phyloP scores from a whole-genome alignment of 53 echinoderm and acorn worm genomes.

The Temnopleurus reevesii region DNA sequence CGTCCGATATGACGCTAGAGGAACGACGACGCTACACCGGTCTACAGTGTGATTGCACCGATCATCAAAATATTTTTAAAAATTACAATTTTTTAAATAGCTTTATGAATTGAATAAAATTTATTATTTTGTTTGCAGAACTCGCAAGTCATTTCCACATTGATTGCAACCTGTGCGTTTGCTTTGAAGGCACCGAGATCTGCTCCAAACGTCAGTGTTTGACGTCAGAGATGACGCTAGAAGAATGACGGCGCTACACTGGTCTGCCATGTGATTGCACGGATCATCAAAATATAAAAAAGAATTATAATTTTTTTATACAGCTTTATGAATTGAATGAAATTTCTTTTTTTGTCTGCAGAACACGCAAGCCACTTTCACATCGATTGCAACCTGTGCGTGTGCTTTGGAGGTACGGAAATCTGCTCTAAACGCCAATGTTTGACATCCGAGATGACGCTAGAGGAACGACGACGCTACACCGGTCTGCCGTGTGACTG shows the following conservation, averaged over 20 bases:
- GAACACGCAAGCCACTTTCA: slow-evolving; percentile 92
- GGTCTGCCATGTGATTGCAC: slow-evolving; percentile 88
- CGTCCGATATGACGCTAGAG: slow-evolving; percentile 58
- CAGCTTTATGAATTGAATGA: too few species aligned
- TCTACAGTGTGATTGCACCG: slow-evolving; percentile 87
- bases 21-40: slow-evolving; percentile 79
- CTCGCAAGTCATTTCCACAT: slow-evolving; percentile 88
- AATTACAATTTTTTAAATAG: too few species aligned
- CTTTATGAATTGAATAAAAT: too few species aligned
- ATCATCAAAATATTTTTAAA: too few species aligned
- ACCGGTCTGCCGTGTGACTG: slow-evolving; percentile 89
- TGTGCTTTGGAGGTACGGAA: slow-evolving; percentile 84
- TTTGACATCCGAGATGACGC: slow-evolving; percentile 57
- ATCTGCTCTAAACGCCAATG: slow-evolving; percentile 94
- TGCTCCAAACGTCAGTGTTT: slow-evolving; percentile 92
- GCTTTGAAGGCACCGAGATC: slow-evolving; percentile 81
- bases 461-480: slow-evolving; percentile 75
- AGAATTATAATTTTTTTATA: too few species aligned
- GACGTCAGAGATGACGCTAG: slow-evolving; percentile 53
- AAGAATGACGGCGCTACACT: slow-evolving; percentile 79
- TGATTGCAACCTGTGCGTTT: slow-evolving; percentile 91
- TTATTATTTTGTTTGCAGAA: slow-evolving; percentile 67
- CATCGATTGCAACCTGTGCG: slow-evolving; percentile 89
- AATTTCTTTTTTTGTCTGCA: slow-evolving; percentile 27
- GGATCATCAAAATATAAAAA: too few species aligned